phyloP scores from a whole-genome alignment of 1,140 invertebrate genomes.

The Acyrthosiphon pisum region DNA sequence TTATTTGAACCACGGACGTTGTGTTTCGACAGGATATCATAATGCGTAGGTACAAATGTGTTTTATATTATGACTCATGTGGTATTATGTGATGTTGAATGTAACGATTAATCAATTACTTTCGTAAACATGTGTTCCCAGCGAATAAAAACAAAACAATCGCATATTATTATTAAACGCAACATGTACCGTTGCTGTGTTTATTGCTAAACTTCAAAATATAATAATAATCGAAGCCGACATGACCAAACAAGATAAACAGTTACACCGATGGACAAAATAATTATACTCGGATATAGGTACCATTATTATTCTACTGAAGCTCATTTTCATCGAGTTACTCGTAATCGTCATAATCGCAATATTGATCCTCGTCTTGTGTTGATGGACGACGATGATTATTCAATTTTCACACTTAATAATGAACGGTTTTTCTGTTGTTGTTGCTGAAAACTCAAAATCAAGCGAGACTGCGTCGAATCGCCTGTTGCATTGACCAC shows the following conservation, averaged over 20 bases:
- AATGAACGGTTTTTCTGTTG: not conserved
- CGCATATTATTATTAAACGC: not conserved
- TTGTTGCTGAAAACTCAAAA: not conserved
- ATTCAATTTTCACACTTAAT: constrained; percentile 17
- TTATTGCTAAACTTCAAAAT: not conserved
- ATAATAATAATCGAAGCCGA: not conserved
- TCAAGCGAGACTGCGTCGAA: not conserved
- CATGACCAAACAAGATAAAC: not conserved
- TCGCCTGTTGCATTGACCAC: not conserved
- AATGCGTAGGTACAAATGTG: not conserved
- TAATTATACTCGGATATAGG: not conserved
- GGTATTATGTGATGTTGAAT: not conserved
- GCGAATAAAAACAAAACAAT: not conserved
- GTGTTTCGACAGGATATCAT: not conserved
- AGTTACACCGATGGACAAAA: not conserved
- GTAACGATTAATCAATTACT: not conserved
- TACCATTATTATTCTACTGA: not conserved
- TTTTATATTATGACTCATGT: not conserved
- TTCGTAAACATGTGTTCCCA: not conserved
- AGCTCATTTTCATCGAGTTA: not conserved
- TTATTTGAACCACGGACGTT: not conserved
- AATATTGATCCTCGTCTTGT: not conserved
- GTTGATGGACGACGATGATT: not conserved
- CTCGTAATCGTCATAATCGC: not conserved
- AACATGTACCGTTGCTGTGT: not conserved